Evolutionary conservation across 30 jellyfish, hydroid and myxozoan genomes (phyloP).

Genomic region (Aurelia aurita): DNA sequence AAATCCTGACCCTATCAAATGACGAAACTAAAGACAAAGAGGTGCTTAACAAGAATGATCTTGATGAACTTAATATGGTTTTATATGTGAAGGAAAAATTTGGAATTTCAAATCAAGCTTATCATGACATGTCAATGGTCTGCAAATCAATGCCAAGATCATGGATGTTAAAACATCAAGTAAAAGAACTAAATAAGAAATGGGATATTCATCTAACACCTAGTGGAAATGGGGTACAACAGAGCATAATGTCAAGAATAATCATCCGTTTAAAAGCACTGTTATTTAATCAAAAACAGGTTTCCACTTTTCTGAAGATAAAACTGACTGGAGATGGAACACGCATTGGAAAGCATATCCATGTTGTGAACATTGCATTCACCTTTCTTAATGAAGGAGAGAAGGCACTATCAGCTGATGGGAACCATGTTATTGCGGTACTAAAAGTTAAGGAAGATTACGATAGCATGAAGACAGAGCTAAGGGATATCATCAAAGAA

Average conservation of each 20-base stretch:
- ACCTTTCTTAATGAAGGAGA: slow-evolving; percentile 38
- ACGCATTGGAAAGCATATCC: slow-evolving; percentile 51
- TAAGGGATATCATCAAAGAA: background rate
- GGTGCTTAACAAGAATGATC: slow-evolving; percentile 1
- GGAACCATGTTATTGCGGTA: slow-evolving; percentile 34
- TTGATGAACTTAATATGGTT: slow-evolving; percentile 2
- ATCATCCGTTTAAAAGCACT: background rate
- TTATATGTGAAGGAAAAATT: slow-evolving; percentile 14
- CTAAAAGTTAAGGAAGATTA: slow-evolving; percentile 17
- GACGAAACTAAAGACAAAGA: background rate
- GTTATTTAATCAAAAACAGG: no score
- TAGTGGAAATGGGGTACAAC: slow-evolving; percentile 18
- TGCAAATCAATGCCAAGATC: slow-evolving; percentile 13
- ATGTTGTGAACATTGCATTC: slow-evolving; percentile 37
- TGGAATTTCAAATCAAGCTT: slow-evolving; percentile 1
- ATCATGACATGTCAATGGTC: slow-evolving; percentile 9
- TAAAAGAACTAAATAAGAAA: slow-evolving; percentile 2
- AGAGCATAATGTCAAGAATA: slow-evolving; percentile 17
- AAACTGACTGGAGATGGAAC: slow-evolving; percentile 49
- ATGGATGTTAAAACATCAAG: background rate
- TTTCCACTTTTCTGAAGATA: background rate
- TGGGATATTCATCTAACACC: slow-evolving; percentile 4
- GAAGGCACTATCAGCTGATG: slow-evolving; percentile 27
- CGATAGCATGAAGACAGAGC: slow-evolving; percentile 5
- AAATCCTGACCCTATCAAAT: background rate